Conservation (phyloP, 2,113 vertebrate species). For the Rhinichthys klamathensis region DNA sequence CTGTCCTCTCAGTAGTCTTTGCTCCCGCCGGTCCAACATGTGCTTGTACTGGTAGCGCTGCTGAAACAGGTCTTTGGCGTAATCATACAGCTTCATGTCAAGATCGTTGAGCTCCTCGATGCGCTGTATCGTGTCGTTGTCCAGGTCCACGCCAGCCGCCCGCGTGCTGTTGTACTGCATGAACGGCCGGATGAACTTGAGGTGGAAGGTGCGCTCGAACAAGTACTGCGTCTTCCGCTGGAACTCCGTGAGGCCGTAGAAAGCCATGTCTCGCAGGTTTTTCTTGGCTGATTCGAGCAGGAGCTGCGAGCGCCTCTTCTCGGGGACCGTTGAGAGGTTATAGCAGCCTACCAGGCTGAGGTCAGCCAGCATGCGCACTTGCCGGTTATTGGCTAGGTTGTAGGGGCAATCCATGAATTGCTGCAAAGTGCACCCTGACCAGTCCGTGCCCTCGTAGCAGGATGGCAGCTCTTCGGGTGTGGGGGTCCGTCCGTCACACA, state of each 20-base stretch:
- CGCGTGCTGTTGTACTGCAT: constrained; percentile 98
- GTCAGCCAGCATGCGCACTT: constrained; percentile 97
- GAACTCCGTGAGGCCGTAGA: constrained; percentile 97
- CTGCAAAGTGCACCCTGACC: constrained; percentile 96
- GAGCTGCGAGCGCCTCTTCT: constrained; percentile 92
- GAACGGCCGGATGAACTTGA: constrained; percentile 97
- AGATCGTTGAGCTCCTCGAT: constrained; percentile 98
- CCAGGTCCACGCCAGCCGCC: constrained; percentile 92
- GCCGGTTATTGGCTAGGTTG: constrained; percentile 96
- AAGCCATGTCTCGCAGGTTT: constrained; percentile 98
- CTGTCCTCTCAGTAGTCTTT: constrained; percentile 85
- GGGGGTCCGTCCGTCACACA: constrained; percentile 97
- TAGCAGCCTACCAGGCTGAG: constrained; percentile 98
- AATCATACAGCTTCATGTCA: constrained; percentile 98
- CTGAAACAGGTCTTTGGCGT: constrained; percentile 96
- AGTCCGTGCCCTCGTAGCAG: constrained; percentile 96
- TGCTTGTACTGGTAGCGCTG: constrained; percentile 96
- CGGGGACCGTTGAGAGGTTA: constrained; percentile 95
- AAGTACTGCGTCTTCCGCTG: constrained; percentile 99
- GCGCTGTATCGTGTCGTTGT: constrained; percentile 85
- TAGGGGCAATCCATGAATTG: constrained; percentile 99
- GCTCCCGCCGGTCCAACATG: constrained; percentile 92
- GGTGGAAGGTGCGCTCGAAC: constrained; percentile 95
- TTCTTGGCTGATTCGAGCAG: constrained; percentile 97
- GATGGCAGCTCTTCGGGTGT: constrained; percentile 93